phyloP scores from a whole-genome alignment of 2,113 vertebrate genomes.

The Orycteropus afer region DNA sequence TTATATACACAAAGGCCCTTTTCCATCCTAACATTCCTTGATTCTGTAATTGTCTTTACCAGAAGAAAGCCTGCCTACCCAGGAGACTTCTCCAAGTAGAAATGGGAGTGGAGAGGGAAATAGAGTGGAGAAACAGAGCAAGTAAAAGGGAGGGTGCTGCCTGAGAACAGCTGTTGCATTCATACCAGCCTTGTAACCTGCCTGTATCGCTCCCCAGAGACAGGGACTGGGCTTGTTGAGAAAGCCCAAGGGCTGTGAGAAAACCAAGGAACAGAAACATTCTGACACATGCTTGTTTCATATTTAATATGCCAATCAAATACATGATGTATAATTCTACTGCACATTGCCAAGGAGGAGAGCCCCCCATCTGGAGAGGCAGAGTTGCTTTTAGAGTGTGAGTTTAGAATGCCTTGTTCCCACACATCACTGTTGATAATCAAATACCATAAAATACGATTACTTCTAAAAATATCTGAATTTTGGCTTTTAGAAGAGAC shows the following conservation, averaged over 20 bases:
- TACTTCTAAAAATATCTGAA: conserved; percentile 22
- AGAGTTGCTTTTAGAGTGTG: neutral
- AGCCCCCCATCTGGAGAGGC: neutral
- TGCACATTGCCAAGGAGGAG: neutral
- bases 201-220: neutral
- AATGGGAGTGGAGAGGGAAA: neutral
- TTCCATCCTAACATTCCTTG: neutral
- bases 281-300: neutral
- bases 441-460: neutral
- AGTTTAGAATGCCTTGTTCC: neutral
- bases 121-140: no score
- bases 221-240: neutral
- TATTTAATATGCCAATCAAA: neutral
- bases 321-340: neutral
- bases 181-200: neutral
- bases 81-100: neutral
- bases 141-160: neutral
- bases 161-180: neutral
- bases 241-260: neutral
- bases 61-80: neutral
- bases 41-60: neutral
- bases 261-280: neutral
- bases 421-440: neutral
- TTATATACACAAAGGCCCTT: neutral
- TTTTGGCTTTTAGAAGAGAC: conserved; percentile 8